Evolutionary conservation across 2,888 invertebrate genomes (phyloP).

Genomic region (Drosophila picticornis): DNA sequence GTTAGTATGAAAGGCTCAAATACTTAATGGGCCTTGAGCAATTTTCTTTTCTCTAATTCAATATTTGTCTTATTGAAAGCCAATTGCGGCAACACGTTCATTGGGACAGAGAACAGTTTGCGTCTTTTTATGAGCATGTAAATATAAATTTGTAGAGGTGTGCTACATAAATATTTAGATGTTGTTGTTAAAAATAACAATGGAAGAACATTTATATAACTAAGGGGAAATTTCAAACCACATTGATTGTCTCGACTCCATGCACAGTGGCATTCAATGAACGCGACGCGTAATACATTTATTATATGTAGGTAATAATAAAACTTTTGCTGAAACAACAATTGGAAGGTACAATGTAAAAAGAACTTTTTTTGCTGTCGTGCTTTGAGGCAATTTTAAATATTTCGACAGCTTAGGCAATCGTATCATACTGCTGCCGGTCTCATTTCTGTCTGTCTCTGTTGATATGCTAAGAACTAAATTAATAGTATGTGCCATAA

Average conservation of each 20-base stretch:
- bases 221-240: slow-evolving; percentile 72
- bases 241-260: slow-evolving; percentile 76
- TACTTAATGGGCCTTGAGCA: background rate
- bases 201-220: slow-evolving; percentile 57
- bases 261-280: slow-evolving; percentile 48
- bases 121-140: background rate
- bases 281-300: slow-evolving; percentile 37
- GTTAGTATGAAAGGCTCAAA: background rate
- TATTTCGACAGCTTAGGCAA: slow-evolving; percentile 25
- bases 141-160: background rate
- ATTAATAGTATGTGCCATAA: slow-evolving; percentile 11
- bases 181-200: slow-evolving; percentile 39
- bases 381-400: slow-evolving; percentile 35
- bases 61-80: background rate
- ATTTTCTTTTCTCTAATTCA: background rate
- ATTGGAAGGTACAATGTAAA: slow-evolving; percentile 56
- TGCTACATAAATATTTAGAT: slow-evolving; percentile 8
- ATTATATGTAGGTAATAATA: slow-evolving; percentile 24
- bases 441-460: slow-evolving; percentile 3
- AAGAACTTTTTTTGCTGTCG: slow-evolving; percentile 19
- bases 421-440: slow-evolving; percentile 6
- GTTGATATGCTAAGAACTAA: slow-evolving; percentile 50
- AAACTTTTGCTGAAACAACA: slow-evolving; percentile 51
- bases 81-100: background rate
- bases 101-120: background rate